phyloP scores from a whole-genome alignment of 1,140 invertebrate species.

The Riptortus pedestris region DNA sequence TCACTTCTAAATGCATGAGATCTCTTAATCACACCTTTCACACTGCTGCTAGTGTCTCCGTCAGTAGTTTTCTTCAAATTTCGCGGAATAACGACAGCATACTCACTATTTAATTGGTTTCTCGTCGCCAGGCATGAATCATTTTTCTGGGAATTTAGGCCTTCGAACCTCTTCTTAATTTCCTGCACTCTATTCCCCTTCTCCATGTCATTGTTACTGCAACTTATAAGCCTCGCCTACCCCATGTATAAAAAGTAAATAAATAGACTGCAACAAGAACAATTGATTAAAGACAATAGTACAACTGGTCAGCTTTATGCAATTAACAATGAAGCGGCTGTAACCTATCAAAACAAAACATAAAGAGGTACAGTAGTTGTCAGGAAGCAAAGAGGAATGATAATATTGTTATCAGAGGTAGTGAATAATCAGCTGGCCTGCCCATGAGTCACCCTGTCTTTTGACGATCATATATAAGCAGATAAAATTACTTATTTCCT shows the following conservation, averaged over 20 bases:
- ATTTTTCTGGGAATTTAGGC: constrained; percentile 18
- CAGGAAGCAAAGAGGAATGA: too few relatives aligned
- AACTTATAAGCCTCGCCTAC: background rate
- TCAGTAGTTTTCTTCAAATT: background rate
- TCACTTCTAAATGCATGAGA: constrained; percentile 29
- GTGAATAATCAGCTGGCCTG: too few relatives aligned
- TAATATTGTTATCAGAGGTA: too few relatives aligned
- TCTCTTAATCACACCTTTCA: constrained; percentile 26
- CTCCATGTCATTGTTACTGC: constrained; percentile 24
- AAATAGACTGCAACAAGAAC: too few relatives aligned
- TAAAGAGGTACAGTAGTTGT: too few relatives aligned
- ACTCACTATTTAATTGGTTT: background rate
- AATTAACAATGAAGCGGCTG: too few relatives aligned
- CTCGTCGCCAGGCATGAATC: background rate
- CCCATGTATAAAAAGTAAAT: background rate
- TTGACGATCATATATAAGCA: too few relatives aligned
- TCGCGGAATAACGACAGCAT: background rate
- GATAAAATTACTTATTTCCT: too few relatives aligned
- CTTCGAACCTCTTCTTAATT: constrained; percentile 30
- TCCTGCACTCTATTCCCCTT: constrained; percentile 22
- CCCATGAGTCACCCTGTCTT: too few relatives aligned
- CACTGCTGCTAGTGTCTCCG: background rate
- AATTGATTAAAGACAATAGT: too few relatives aligned
- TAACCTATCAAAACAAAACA: too few relatives aligned
- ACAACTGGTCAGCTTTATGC: too few relatives aligned